A percentile compares a stretch with the other conserved stretches of the same genome.
Conservation (phyloP, 2,113 vertebrate species). For the Morone chrysops region DNA sequence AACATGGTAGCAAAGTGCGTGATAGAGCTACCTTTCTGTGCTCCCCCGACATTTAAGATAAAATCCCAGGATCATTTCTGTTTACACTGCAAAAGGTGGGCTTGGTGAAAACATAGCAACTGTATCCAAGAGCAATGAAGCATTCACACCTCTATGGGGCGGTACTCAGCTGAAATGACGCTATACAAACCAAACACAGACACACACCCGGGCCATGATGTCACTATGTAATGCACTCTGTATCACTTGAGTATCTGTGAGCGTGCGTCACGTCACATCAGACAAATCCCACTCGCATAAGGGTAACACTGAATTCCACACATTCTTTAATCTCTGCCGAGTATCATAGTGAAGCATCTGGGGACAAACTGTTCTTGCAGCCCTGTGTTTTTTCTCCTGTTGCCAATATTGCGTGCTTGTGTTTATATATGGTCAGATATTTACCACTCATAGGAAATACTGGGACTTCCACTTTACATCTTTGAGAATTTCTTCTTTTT, state of each 20-base stretch:
- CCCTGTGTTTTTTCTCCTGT: not conserved
- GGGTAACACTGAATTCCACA: constrained; percentile 48
- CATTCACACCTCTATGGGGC: constrained; percentile 44
- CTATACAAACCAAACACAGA: constrained; percentile 5
- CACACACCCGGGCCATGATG: constrained; percentile 39
- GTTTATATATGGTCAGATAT: constrained; percentile 28
- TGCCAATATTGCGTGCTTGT: constrained; percentile 5
- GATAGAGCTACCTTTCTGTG: constrained; percentile 47
- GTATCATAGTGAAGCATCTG: constrained; percentile 23
- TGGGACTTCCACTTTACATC: constrained; percentile 70
- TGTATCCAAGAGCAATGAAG: constrained; percentile 46
- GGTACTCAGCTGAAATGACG: not conserved
- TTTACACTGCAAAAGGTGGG: constrained; percentile 55
- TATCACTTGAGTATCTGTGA: not conserved
- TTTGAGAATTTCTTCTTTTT: not conserved
- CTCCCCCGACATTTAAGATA: constrained; percentile 54
- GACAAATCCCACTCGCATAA: not conserved
- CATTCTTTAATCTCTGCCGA: constrained; percentile 45
- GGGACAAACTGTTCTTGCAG: constrained; percentile 65
- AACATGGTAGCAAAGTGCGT: constrained; percentile 20
- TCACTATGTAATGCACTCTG: not conserved
- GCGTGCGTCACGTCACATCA: constrained; percentile 39
- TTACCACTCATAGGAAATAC: constrained; percentile 38
- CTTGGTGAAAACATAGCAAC: constrained; percentile 72
- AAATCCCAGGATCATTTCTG: constrained; percentile 68